A percentile compares a stretch with the other conserved stretches of the same genome.
These are phyloP conservation scores for Parthenolecanium corni DNA, from an alignment of 2,888 invertebrate genomes.

Conservation along the genomic window DNA sequence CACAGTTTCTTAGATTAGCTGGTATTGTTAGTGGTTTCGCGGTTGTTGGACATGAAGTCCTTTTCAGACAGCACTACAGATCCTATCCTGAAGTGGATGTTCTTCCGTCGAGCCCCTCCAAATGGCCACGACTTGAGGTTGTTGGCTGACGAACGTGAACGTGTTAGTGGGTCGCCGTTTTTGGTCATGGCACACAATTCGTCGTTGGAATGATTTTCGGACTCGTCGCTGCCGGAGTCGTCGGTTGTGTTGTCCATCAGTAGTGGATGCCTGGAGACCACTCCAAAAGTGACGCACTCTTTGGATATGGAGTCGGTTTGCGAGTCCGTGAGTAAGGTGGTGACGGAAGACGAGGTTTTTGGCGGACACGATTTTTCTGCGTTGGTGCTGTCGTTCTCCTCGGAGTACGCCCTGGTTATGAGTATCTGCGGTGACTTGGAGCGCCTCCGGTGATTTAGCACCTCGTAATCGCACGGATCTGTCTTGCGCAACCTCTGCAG, in stretches of 20 bases:
- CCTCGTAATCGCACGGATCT: conserved; percentile 4
- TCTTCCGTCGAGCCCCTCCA: neutral
- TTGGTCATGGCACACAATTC: neutral
- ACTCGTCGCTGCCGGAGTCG: conserved; percentile 17
- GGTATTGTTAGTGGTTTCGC: too few relatives aligned
- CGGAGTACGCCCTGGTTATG: conserved; percentile 60
- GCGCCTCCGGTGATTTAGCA: conserved; percentile 11
- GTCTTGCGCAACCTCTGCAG: conserved; percentile 25
- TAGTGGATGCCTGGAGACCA: neutral
- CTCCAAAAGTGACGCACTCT: conserved; percentile 4
- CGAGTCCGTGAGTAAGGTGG: conserved; percentile 31
- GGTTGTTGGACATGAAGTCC: neutral
- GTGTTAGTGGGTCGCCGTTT: neutral
- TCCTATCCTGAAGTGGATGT: conserved; percentile 15
- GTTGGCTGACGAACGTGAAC: neutral
- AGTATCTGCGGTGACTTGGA: conserved; percentile 52
- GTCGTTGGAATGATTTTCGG: neutral
- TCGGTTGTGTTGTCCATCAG: conserved; percentile 10
- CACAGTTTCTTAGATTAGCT: too few relatives aligned
- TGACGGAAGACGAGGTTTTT: conserved; percentile 32
- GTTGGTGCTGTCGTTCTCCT: conserved; percentile 48
- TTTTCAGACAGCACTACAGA: conserved; percentile 9
- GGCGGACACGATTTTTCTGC: conserved; percentile 32
- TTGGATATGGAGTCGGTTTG: conserved; percentile 3
- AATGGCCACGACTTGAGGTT: conserved; percentile 15